Percentiles rank a stretch among this genome's conserved stretches.
Evolutionary conservation across 2,888 invertebrate species (phyloP).

Genomic region (Andrena dorsata): DNA sequence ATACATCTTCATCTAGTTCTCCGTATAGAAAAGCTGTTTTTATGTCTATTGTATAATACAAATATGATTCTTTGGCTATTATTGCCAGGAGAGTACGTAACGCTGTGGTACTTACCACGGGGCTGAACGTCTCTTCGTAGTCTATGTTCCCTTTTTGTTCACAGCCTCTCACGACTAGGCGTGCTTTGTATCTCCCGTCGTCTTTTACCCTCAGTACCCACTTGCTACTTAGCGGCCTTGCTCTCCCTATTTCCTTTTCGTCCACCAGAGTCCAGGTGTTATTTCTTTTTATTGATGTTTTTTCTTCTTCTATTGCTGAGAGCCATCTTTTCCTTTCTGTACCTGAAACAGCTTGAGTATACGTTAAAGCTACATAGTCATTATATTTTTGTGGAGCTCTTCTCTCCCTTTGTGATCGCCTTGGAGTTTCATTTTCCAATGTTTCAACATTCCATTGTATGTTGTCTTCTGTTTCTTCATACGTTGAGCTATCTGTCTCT

Average conservation of each 20-base stretch:
- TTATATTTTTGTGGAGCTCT: not conserved
- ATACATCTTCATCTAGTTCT: not conserved
- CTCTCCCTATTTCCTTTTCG: not conserved
- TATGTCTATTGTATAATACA: not conserved
- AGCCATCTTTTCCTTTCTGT: not conserved
- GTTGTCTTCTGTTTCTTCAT: not conserved
- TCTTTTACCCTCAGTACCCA: constrained; percentile 2
- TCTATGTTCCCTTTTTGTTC: not conserved
- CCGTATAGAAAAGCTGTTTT: not conserved
- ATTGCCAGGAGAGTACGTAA: not conserved
- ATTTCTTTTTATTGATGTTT: not conserved
- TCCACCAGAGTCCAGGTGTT: not conserved
- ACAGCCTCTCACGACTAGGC: not conserved
- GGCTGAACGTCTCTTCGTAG: not conserved
- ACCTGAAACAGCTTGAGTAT: not conserved
- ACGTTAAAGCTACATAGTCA: not conserved
- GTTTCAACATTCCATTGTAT: not conserved
- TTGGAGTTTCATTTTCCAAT: not conserved
- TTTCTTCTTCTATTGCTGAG: not conserved
- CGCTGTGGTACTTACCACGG: not conserved
- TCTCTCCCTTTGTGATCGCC: not conserved
- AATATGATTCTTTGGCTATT: not conserved
- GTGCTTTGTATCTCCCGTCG: not conserved
- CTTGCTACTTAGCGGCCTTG: constrained; percentile 9
- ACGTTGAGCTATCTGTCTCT: not conserved